Evolutionary conservation across 2,113 vertebrate genomes (phyloP).

Genomic region (Procapra przewalskii): DNA sequence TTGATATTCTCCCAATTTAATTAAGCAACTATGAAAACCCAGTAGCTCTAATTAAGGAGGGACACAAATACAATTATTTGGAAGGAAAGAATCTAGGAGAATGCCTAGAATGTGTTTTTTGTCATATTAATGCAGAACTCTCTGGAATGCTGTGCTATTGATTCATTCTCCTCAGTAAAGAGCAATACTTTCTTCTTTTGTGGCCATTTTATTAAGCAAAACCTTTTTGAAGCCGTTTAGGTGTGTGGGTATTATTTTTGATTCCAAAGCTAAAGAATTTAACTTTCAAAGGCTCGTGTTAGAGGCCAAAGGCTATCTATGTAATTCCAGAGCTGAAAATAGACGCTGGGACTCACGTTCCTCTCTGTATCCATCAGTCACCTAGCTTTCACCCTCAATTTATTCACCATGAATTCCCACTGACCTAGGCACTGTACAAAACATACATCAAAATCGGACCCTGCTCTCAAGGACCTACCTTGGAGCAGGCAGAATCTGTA

Average conservation of each 20-base stretch:
- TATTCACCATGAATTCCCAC: background rate
- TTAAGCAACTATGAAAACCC: constrained; percentile 54
- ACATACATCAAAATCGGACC: background rate
- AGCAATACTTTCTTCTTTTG: constrained; percentile 37
- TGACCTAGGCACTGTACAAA: constrained; percentile 34
- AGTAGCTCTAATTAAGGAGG: constrained; percentile 50
- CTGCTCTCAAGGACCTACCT: background rate
- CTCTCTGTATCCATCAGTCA: background rate
- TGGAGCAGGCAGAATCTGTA: background rate
- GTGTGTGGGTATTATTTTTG: constrained; percentile 33
- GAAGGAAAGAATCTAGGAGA: background rate
- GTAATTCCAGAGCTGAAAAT: constrained; percentile 51
- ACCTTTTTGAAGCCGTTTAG: constrained; percentile 16
- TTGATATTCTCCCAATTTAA: constrained; percentile 49
- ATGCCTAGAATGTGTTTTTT: constrained; percentile 30
- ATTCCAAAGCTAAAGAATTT: constrained; percentile 28
- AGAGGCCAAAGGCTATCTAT: constrained; percentile 43
- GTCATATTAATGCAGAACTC: background rate
- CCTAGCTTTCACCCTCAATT: constrained; percentile 18
- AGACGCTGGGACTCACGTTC: background rate
- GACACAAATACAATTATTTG: background rate
- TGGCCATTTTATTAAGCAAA: constrained; percentile 21
- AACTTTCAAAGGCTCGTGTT: constrained; percentile 11
- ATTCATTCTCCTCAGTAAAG: constrained; percentile 42
- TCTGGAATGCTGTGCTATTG: constrained; percentile 24